Percentiles rank a stretch among this genome's conserved stretches.
Evolutionary conservation across 2,888 invertebrate genomes (phyloP).

Genomic region (Nebria salina): DNA sequence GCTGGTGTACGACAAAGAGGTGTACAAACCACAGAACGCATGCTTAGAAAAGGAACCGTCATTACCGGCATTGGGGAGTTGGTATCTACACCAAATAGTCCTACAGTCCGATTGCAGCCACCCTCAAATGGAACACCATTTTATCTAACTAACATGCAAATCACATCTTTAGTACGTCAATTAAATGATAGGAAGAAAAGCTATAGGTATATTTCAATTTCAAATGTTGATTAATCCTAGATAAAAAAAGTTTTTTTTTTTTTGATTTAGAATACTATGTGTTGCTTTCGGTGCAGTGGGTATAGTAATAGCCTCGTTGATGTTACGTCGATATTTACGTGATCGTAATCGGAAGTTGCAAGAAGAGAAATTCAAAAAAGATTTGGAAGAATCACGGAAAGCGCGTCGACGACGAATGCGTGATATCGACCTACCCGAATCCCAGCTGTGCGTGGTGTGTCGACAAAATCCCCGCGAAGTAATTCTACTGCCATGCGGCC

Average conservation of each 20-base stretch:
- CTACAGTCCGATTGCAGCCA: conserved; percentile 74
- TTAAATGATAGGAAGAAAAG: conserved; percentile 76
- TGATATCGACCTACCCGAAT: conserved; percentile 69
- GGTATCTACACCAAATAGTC: conserved; percentile 69
- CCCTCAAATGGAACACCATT: conserved; percentile 76
- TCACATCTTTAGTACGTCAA: conserved; percentile 77
- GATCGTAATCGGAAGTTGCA: conserved; percentile 66
- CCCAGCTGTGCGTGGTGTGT: conserved; percentile 87
- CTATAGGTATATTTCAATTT: conserved; percentile 66
- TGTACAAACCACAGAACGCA: conserved; percentile 86
- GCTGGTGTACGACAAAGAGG: conserved; percentile 85
- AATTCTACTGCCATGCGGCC: conserved; percentile 88
- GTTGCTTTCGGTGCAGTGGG: conserved; percentile 68
- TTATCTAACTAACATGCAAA: conserved; percentile 82
- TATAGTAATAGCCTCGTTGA: conserved; percentile 63
- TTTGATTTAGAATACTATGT: conserved; percentile 63
- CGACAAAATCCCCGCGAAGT: conserved; percentile 85
- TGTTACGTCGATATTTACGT: conserved; percentile 64
- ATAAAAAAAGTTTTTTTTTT: not conserved
- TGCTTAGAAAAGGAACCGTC: conserved; percentile 82
- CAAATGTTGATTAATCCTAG: conserved; percentile 15
- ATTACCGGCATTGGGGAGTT: conserved; percentile 85
- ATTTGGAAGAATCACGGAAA: conserved; percentile 73
- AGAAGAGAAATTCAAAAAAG: conserved; percentile 68
- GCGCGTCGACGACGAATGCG: conserved; percentile 73